Conservation (phyloP, 2,888 invertebrate genomes). For the Chironomus tentans region DNA sequence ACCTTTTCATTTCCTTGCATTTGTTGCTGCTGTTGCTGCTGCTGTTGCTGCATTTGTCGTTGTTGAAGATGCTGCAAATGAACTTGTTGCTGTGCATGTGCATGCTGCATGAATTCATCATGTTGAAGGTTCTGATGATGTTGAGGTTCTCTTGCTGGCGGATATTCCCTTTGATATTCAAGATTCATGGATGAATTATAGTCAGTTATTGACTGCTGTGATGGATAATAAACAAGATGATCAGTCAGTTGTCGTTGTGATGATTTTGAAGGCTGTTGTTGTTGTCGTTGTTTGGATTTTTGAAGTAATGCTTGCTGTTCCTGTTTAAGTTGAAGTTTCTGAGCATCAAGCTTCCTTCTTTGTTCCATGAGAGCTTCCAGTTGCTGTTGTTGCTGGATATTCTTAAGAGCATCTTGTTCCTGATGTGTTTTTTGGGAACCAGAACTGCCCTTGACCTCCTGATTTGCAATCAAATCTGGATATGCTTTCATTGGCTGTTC, state of each 20-base stretch:
- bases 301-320: slow-evolving; percentile 14
- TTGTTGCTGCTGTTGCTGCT: slow-evolving; percentile 30
- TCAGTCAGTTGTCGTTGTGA: slow-evolving; percentile 51
- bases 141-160: slow-evolving; percentile 29
- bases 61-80: slow-evolving; percentile 12
- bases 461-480: slow-evolving; percentile 19
- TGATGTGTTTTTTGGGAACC: no score
- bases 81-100: slow-evolving; percentile 11
- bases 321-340: slow-evolving; percentile 18
- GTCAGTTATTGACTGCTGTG: slow-evolving; percentile 45
- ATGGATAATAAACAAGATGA: slow-evolving; percentile 70
- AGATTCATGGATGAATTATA: slow-evolving; percentile 37
- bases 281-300: not conserved
- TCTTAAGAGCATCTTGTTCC: not conserved
- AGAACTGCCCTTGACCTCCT: not conserved
- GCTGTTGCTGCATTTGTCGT: slow-evolving; percentile 31
- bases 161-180: slow-evolving; percentile 37
- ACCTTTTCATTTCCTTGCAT: slow-evolving; percentile 28
- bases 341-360: not conserved
- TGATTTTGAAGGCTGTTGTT: slow-evolving; percentile 28
- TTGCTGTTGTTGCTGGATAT: not conserved
- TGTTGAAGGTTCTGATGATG: slow-evolving; percentile 19
- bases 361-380: slow-evolving; percentile 16
- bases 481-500: slow-evolving; percentile 33
- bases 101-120: slow-evolving; percentile 23